Conservation (phyloP, 2,113 vertebrate genomes). For the Aleadryas rufinucha region DNA sequence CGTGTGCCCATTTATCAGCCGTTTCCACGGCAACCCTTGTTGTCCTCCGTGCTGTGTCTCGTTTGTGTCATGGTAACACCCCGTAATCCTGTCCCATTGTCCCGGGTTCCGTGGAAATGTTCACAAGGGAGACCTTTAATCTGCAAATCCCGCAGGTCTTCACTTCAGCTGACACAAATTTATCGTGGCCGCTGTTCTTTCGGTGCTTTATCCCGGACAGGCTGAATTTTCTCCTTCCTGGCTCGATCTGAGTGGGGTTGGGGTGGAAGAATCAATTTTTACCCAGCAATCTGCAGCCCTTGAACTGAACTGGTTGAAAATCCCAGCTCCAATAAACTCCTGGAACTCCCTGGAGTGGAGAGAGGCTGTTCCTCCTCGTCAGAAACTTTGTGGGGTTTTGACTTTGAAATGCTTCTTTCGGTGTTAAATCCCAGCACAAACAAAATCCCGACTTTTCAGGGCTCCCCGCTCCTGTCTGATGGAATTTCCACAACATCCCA, state of each 20-base stretch:
- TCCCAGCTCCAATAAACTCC: background rate
- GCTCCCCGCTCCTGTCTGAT: background rate
- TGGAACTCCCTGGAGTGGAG: background rate
- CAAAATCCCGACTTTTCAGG: background rate
- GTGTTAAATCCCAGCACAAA: background rate
- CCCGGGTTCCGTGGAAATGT: background rate
- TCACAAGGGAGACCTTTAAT: background rate
- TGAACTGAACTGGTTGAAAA: background rate
- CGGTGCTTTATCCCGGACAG: background rate
- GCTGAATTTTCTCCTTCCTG: background rate
- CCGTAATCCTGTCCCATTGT: slow-evolving; percentile 6
- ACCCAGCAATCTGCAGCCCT: background rate
- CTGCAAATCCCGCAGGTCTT: background rate
- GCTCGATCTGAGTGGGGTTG: accelerated
- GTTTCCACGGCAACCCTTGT: slow-evolving; percentile 18
- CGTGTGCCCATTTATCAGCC: slow-evolving; percentile 30
- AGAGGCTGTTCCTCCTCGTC: accelerated
- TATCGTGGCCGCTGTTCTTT: accelerated
- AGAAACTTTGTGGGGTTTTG: background rate
- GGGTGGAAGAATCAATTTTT: background rate
- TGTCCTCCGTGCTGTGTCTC: background rate
- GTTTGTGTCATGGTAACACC: background rate
- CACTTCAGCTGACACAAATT: accelerated
- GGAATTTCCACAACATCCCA: accelerated
- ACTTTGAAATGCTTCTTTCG: background rate